phyloP scores from a whole-genome alignment of 2,888 invertebrate species.

The Sericinus montela region DNA sequence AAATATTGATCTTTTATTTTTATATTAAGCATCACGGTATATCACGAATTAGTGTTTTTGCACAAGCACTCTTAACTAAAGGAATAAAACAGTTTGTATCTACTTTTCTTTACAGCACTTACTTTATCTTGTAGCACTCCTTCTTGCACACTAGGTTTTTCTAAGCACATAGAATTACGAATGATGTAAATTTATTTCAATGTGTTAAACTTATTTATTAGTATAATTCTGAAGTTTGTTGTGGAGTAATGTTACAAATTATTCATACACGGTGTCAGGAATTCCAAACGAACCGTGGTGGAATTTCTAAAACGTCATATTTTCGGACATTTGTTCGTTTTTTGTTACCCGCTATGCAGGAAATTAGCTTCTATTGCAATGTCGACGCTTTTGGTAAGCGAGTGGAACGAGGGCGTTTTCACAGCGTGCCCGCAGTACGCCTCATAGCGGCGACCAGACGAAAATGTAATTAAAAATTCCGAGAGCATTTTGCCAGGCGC shows the following conservation, averaged over 20 bases:
- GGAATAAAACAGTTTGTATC: conserved; percentile 24
- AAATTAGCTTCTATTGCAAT: conserved; percentile 79
- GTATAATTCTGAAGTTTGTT: conserved; percentile 2
- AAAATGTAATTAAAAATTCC: conserved; percentile 80
- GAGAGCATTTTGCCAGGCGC: conserved; percentile 72
- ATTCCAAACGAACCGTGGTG: conserved; percentile 30
- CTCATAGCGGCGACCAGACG: conserved; percentile 73
- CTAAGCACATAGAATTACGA: conserved; percentile 15
- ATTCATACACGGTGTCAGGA: conserved; percentile 30
- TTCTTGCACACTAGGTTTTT: conserved; percentile 26
- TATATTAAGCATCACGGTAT: conserved; percentile 41
- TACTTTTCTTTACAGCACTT: conserved; percentile 25
- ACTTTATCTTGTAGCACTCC: conserved; percentile 27
- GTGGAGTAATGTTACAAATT: conserved; percentile 13
- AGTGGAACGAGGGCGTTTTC: conserved; percentile 68
- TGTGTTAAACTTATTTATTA: conserved; percentile 6
- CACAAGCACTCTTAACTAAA: conserved; percentile 33
- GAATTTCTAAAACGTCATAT: conserved; percentile 55
- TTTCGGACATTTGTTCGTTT: conserved; percentile 53
- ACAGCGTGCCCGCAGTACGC: conserved; percentile 58
- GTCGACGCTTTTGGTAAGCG: conserved; percentile 77
- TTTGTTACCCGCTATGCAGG: conserved; percentile 74
- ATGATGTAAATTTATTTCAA: neutral
- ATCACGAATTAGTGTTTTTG: conserved; percentile 39
- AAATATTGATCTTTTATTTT: conserved; percentile 32